Base-by-base conservation (phyloP, 2,888 invertebrate genomes). In the Heteropelma amictum region DNA sequence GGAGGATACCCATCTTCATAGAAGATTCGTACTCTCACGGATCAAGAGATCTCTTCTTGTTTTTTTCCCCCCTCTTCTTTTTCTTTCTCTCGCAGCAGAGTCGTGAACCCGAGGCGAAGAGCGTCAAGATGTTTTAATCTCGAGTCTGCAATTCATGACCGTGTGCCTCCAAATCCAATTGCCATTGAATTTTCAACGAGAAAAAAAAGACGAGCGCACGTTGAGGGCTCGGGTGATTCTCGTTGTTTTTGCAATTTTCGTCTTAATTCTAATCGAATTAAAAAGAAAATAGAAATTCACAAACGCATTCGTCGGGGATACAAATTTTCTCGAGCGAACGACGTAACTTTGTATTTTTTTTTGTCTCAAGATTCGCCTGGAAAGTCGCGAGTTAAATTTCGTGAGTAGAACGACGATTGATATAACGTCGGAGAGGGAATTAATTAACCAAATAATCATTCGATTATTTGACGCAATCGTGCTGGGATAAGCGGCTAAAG, bases 111-210 rank as follows among this genome's bases (percentile, higher is more conserved):
- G 26, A 33, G 5, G 53, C 42, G 33, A 38, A 69, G 56, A 56
- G 49, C 58, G 23, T 47, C 42, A 64, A 69, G 69, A 74, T 64
- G 69, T 67, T 67, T 75, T 67, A 74, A 73, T 70, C 51, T 54
- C 54, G 65, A 26, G 45, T 70, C 69, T 76, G 47, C 72, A 49
- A 73, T 73, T 76, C 76, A 70, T 73, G 63, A 53, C 47, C 56
- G 30, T 53, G 61, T 38, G 40, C 26, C 33, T 49, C 23, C 26
- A 40, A 61, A 35, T 70, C 38, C 51, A 51, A 63, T 74, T 74
- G 38, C 51, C 74, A 63, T 67, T 51, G 58, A 49, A 49, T 71
- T 65, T 47, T 51, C 53, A 54, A 74, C 53, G 35, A 56, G 23
- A 35, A 21, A 28, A 19, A 45, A 30, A 21, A 53, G 23, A 38